Evolutionary conservation across 1,140 invertebrate species (phyloP), one percentile per base, ranked within the genome.

Genomic region (Drosophila eugracilis): DNA sequence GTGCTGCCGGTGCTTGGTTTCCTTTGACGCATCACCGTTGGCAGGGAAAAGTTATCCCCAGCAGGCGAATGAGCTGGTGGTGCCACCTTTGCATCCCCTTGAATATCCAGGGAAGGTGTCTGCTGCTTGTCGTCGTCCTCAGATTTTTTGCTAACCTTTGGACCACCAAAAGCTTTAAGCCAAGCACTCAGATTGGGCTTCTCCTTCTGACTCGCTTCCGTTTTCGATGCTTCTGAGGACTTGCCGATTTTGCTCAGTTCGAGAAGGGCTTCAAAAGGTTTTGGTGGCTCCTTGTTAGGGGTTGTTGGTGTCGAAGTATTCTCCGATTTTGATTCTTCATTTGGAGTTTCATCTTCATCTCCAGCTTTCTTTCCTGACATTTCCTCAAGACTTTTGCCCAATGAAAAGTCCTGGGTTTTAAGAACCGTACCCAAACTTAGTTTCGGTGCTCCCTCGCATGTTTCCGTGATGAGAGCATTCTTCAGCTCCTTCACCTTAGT

Each of bases 131-230:
- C 90, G 19, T 81, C 84, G 7, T 93, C 93, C 4, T 76, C 50
- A 41, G 92, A 90, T 32, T 89, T 86, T 21, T 92, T 91, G 14
- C 58, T 75, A 28, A 92, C 93, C 90, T 94, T 97, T 5, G 96
- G 96, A 0, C 95, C 95, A 36, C 97, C 96, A 91, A 97, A 97
- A 0, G 96, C 96, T 92, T 97, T 97, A 50, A 97, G 96, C 97
- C 96, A 97, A 10, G 96, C 97, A 90, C 96, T 97, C 37, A 97
- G 92, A 92, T 97, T 97, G 0, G 97, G 96, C 47, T 96, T 97
- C 14, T 95, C 94, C 90, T 95, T 79, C 7, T 66, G 41, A 3
- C 28, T 41, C 1, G 49, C 15, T 5, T 75, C 73, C 6, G 10
- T n/a, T 22, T 72, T 70, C 0, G 39, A 3, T n/a, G 63, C 36